phyloP scores from a whole-genome alignment of 2,888 invertebrate species.

The Tetramorium bicarinatum region DNA sequence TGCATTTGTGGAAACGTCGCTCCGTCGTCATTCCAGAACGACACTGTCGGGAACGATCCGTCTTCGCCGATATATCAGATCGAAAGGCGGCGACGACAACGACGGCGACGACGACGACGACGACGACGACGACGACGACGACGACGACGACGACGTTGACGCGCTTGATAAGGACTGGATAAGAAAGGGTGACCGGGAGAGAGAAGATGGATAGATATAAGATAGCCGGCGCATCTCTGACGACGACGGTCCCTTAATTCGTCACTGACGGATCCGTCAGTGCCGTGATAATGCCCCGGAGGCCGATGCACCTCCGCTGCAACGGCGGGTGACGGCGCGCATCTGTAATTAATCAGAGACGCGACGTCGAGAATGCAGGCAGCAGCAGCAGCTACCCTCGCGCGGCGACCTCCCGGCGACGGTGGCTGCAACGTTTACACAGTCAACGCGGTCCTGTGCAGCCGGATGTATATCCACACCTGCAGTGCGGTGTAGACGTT shows the following conservation, averaged over 20 bases:
- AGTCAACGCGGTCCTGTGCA: constrained; percentile 59
- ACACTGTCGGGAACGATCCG: constrained; percentile 34
- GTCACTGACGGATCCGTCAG: constrained; percentile 68
- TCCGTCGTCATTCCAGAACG: constrained; percentile 19
- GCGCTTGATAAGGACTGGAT: constrained; percentile 34
- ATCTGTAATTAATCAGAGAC: constrained; percentile 80
- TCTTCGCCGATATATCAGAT: constrained; percentile 48
- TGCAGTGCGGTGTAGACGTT: constrained; percentile 13
- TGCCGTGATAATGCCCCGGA: constrained; percentile 66
- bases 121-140: background rate
- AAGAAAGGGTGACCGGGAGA: constrained; percentile 30
- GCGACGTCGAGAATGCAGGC: constrained; percentile 66
- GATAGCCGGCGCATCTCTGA: constrained; percentile 37
- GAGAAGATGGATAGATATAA: constrained; percentile 44
- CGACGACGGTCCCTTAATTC: constrained; percentile 69
- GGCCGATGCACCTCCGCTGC: constrained; percentile 62
- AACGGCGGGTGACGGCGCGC: constrained; percentile 67
- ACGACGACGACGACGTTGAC: constrained; percentile 3
- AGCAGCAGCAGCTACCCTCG: constrained; percentile 33
- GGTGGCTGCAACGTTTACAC: constrained; percentile 64
- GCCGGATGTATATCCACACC: constrained; percentile 27
- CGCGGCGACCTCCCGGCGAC: constrained; percentile 31
- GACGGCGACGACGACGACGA: constrained; percentile 8
- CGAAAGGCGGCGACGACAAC: constrained; percentile 13
- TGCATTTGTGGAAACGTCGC: constrained; percentile 14